These are phyloP conservation scores for Phrynosoma blainvillii DNA, from an alignment of 2,113 vertebrate species.

Conservation along the genomic window DNA sequence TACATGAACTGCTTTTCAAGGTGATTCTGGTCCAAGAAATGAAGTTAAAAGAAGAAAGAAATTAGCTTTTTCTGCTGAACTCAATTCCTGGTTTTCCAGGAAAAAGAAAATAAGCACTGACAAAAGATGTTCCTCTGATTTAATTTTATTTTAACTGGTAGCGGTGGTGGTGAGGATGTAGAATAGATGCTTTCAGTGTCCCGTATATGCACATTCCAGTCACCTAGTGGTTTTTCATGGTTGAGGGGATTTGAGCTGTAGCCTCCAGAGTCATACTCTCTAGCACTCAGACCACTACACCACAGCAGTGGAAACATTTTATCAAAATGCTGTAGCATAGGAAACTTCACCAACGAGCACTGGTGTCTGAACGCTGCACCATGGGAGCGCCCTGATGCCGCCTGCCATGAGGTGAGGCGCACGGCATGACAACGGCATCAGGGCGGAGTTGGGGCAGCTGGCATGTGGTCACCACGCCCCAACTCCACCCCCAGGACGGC, in stretches of 20 bases:
- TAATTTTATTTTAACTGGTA: too few species aligned
- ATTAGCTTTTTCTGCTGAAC: not conserved
- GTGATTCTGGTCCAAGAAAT: slow-evolving; percentile 55
- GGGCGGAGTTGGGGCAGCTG: too few species aligned
- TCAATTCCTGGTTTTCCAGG: not conserved
- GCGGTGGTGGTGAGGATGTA: not conserved
- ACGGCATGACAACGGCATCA: too few species aligned
- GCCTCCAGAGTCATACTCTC: too few species aligned
- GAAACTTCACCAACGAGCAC: not conserved
- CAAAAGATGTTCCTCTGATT: not conserved
- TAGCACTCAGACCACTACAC: too few species aligned
- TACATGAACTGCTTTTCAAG: slow-evolving; percentile 66
- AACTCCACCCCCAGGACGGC: too few species aligned
- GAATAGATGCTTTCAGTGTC: not conserved
- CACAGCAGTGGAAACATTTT: not conserved
- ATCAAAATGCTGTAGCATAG: not conserved
- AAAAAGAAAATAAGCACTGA: not conserved
- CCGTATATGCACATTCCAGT: not conserved
- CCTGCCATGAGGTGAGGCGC: too few species aligned
- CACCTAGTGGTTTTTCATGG: not conserved
- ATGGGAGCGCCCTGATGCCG: too few species aligned
- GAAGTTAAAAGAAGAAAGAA: not conserved
- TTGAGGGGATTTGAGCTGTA: too few species aligned
- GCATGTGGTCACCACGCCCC: too few species aligned
- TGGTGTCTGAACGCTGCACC: not conserved